Base-by-base conservation (phyloP, 2,797 vertebrate species). In the Gymnocypris eckloni region DNA sequence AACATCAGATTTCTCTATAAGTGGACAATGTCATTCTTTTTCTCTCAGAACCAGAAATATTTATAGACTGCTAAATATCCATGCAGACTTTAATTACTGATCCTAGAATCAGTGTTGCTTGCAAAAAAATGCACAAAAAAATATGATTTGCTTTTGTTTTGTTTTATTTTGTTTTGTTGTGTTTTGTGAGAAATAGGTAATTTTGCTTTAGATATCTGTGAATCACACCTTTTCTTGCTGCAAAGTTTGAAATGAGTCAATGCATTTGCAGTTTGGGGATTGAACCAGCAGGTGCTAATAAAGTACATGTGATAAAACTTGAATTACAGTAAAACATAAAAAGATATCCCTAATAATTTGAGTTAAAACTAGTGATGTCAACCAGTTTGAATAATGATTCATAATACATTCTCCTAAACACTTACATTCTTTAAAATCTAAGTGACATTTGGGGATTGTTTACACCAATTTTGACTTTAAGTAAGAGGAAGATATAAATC, bases 261-360 rank as follows among this genome's bases (percentile, higher is more conserved):
- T 59, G 20, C 2, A 13, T 22, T 45, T 79, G 56, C 59, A 48
- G 59, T 80, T 80, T 18, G 16, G 15, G 59, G 41, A 45, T 12
- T 37, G 25, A 67, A 66, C 59, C 79, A 67, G 41, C 10, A 50
- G 59, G 45, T 80, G 41, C 18, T 80, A 33, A 25, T 43, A 80
- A 33, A 80, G 59, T 66, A 48, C 59, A 67, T 50, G 11, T 16
- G 6, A 13, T 41, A 41, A 41, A 43, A 61, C 37, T 79, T 18
- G 43, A 80, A 20, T 28, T 59, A 6, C 10, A 48, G 16, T 33
- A 1, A 16, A 66, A 64, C 41, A 80, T 64, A 64, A 22, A 52
- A 54, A 20, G 0, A 22, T 33, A 28, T 52, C 1, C 12, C 6
- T 37, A 1, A 67, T 48, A 75, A 20, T 16, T 73, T 7, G 61